A percentile compares a stretch with the other conserved stretches of the same genome.
These are phyloP conservation scores for Calliopum simillimum DNA, from an alignment of 2,888 invertebrate species.

Conservation along the genomic window DNA sequence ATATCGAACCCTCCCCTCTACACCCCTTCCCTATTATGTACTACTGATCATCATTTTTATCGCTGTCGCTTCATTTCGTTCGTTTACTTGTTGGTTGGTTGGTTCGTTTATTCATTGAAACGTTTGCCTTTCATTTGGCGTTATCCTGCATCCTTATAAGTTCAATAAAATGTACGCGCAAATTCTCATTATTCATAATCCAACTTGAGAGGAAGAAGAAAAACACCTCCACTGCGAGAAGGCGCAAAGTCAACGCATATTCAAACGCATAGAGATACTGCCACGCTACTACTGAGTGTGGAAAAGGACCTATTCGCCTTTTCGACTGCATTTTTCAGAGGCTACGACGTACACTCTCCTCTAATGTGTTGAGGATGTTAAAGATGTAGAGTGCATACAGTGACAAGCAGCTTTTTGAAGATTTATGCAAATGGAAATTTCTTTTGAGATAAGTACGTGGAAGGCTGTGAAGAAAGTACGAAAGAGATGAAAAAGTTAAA, in stretches of 20 bases:
- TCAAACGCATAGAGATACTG: neutral
- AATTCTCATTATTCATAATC: constrained; percentile 47
- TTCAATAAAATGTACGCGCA: constrained; percentile 36
- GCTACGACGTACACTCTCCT: too few species aligned
- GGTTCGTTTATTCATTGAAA: too few species aligned
- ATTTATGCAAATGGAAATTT: constrained; percentile 29
- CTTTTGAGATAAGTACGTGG: constrained; percentile 10
- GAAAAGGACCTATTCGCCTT: constrained; percentile 16
- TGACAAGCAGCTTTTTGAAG: constrained; percentile 19
- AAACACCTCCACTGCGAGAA: neutral
- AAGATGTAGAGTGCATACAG: neutral
- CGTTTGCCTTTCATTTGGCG: neutral
- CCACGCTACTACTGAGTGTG: neutral
- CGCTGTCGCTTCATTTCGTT: constrained; percentile 32
- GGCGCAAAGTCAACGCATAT: constrained; percentile 11
- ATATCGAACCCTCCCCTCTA: neutral
- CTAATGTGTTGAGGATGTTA: neutral
- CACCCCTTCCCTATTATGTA: neutral
- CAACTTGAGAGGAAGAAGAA: constrained; percentile 29
- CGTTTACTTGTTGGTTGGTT: neutral
- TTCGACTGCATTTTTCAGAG: neutral
- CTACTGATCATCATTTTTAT: constrained; percentile 30
- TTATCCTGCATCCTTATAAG: constrained; percentile 6
- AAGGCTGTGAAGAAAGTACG: neutral
- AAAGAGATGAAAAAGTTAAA: neutral